Conservation (phyloP, 2,797 vertebrate genomes). For the Orestias chungarensis region DNA sequence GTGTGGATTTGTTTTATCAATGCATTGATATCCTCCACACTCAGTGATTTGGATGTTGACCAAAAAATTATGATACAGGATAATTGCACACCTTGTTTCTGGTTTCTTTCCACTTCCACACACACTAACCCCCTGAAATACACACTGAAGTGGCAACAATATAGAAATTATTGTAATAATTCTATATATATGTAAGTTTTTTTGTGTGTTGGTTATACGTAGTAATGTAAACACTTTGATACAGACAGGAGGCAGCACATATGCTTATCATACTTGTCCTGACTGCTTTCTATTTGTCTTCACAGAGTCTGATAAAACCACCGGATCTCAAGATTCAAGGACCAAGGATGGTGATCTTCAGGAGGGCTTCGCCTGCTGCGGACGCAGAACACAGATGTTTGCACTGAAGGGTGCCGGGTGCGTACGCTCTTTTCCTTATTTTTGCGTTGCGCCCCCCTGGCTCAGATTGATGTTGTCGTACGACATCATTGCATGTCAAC, state of each 20-base stretch:
- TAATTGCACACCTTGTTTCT: too few relatives aligned
- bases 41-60: neutral
- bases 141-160: too few relatives aligned
- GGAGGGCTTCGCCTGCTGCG: slow-evolving; percentile 46
- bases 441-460: slow-evolving; percentile 9
- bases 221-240: too few relatives aligned
- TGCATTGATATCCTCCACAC: neutral
- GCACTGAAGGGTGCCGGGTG: slow-evolving; percentile 67
- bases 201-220: neutral
- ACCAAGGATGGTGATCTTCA: slow-evolving; percentile 64
- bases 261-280: neutral
- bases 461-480: slow-evolving; percentile 45
- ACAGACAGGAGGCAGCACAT: neutral
- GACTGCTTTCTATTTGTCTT: slow-evolving; percentile 57
- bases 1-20: neutral
- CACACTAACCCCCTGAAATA: too few relatives aligned
- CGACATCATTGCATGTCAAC: slow-evolving; percentile 44
- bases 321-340: slow-evolving; percentile 40
- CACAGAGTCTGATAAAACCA: slow-evolving; percentile 47
- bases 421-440: slow-evolving; percentile 11
- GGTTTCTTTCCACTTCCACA: too few relatives aligned
- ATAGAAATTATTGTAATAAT: too few relatives aligned
- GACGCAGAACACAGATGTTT: slow-evolving; percentile 58
- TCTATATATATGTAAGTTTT: too few relatives aligned
- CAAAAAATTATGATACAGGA: too few relatives aligned